Evolutionary conservation across 2,888 invertebrate genomes (phyloP).

Genomic region (Ophion ventricosus): DNA sequence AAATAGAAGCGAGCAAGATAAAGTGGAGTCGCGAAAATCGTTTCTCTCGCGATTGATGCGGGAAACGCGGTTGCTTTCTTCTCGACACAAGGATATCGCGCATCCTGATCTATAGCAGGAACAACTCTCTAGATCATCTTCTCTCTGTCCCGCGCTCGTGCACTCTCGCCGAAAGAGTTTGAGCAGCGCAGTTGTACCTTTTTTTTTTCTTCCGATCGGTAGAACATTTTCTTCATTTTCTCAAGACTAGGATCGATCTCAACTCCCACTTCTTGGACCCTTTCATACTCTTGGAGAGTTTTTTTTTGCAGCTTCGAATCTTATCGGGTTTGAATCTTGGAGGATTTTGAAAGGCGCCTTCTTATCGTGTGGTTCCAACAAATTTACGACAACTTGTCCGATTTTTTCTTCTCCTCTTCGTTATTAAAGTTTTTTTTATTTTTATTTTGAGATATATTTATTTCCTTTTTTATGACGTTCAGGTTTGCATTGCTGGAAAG

Average conservation of each 20-base stretch:
- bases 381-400: neutral
- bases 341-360: neutral
- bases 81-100: slow-evolving; percentile 65
- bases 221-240: neutral
- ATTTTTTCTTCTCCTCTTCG: neutral
- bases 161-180: slow-evolving; percentile 4
- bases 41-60: slow-evolving; percentile 62
- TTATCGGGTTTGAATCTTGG: neutral
- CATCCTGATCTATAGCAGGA: slow-evolving; percentile 57
- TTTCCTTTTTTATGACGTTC: neutral
- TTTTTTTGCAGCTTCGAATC: neutral
- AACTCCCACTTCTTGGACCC: neutral
- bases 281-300: neutral
- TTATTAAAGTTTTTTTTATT: neutral
- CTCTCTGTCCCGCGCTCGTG: slow-evolving; percentile 4
- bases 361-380: neutral
- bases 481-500: neutral
- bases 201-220: neutral
- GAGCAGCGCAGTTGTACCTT: neutral
- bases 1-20: slow-evolving; percentile 45
- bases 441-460: neutral
- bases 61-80: slow-evolving; percentile 60
- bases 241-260: slow-evolving; percentile 43
- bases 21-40: slow-evolving; percentile 74
- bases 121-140: slow-evolving; percentile 12